phyloP scores from a whole-genome alignment of 2,888 invertebrate species.

The Nineta flava region DNA sequence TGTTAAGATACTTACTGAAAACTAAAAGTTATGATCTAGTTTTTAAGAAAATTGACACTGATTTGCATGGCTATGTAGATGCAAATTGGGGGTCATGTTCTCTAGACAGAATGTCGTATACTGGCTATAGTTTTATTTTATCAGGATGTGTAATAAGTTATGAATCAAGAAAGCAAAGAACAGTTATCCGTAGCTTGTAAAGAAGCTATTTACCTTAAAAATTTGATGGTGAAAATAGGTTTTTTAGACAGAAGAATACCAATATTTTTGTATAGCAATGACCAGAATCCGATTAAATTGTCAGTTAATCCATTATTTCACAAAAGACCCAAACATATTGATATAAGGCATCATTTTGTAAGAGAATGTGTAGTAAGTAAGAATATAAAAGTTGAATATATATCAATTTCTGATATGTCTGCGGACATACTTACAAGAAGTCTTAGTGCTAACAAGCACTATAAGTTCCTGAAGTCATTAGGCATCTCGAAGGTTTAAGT shows the following conservation, averaged over 20 bases:
- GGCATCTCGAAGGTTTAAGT: no score
- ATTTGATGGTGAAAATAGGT: slow-evolving; percentile 10
- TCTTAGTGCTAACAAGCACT: background rate
- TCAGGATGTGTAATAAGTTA: slow-evolving; percentile 16
- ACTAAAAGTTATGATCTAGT: slow-evolving; percentile 12
- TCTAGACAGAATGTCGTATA: slow-evolving; percentile 23
- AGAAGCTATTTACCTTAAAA: slow-evolving; percentile 13
- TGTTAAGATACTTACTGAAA: slow-evolving; percentile 12
- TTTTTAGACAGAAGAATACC: slow-evolving; percentile 6
- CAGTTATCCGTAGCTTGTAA: slow-evolving; percentile 14
- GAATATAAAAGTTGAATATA: slow-evolving; percentile 10
- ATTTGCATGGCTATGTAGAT: slow-evolving; percentile 14
- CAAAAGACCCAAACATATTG: slow-evolving; percentile 13
- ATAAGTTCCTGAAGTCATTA: background rate
- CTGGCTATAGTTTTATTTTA: slow-evolving; percentile 16
- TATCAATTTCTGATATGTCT: slow-evolving; percentile 10
- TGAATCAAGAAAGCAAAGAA: slow-evolving; percentile 16
- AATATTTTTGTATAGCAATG: slow-evolving; percentile 12
- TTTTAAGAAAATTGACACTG: slow-evolving; percentile 9
- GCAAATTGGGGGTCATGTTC: slow-evolving; percentile 15
- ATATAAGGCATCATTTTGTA: slow-evolving; percentile 7
- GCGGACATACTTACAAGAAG: slow-evolving; percentile 11
- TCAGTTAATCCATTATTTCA: slow-evolving; percentile 10
- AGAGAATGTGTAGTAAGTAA: slow-evolving; percentile 9
- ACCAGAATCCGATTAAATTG: slow-evolving; percentile 13